Evolutionary conservation across 2,113 vertebrate genomes (phyloP).

Genomic region (Candoia aspera): DNA sequence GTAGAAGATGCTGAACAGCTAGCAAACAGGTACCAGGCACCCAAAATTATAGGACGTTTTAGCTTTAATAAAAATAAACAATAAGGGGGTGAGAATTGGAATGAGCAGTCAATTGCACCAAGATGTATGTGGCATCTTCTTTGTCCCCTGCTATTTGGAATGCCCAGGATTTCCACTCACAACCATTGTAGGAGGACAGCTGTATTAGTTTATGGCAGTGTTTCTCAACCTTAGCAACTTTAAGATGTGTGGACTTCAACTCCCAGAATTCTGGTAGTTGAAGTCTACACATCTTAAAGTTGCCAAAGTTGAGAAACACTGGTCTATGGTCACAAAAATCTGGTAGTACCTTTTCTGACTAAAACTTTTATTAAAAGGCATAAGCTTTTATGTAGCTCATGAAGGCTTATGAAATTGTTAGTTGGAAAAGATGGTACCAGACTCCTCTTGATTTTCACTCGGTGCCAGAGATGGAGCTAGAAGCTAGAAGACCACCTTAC

Average conservation of each 20-base stretch:
- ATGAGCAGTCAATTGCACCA: background rate
- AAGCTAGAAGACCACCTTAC: background rate
- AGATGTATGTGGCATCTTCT: background rate
- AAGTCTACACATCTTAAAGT: too few relatives aligned
- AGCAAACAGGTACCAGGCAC: background rate
- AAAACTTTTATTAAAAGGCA: background rate
- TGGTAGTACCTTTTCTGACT: background rate
- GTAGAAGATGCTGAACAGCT: background rate
- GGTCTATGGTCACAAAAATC: background rate
- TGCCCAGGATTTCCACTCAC: background rate
- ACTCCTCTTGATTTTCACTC: background rate
- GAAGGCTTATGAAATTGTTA: background rate
- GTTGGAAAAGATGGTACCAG: background rate
- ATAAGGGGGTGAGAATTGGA: background rate
- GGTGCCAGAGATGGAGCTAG: background rate
- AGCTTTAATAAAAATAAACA: background rate
- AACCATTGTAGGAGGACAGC: background rate
- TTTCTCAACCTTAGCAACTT: too few relatives aligned
- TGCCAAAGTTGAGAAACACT: too few relatives aligned
- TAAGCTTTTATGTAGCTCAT: background rate
- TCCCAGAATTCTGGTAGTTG: too few relatives aligned
- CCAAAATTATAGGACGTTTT: background rate
- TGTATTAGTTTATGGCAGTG: too few relatives aligned
- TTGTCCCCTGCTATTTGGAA: background rate
- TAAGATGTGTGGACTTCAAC: too few relatives aligned